Percentiles rank a stretch among this genome's conserved stretches.
Evolutionary conservation across 1,140 invertebrate genomes (phyloP).

Genomic region (Zophobas atratus): DNA sequence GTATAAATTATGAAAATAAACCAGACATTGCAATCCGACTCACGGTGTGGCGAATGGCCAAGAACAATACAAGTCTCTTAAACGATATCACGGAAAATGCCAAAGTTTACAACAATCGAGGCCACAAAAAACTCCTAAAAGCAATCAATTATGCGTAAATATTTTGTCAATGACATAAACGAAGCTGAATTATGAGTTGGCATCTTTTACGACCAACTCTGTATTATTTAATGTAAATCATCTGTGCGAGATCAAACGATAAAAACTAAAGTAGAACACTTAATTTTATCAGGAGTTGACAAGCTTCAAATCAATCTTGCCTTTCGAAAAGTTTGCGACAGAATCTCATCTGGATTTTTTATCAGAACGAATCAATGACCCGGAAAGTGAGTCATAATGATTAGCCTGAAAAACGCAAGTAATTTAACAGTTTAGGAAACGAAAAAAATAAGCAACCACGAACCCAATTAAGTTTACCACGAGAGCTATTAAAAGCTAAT

Average conservation of each 20-base stretch:
- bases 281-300: background rate
- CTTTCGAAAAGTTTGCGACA: background rate
- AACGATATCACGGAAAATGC: background rate
- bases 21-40: background rate
- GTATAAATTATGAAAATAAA: slow-evolving; percentile 5
- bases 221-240: background rate
- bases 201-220: background rate
- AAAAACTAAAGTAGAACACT: background rate
- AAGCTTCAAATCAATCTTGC: background rate
- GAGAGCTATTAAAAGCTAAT: background rate
- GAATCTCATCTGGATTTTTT: background rate
- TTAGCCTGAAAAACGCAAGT: background rate
- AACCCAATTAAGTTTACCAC: background rate
- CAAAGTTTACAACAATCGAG: background rate
- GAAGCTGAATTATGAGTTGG: background rate
- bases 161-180: background rate
- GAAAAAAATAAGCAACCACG: background rate
- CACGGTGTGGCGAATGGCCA: background rate
- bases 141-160: background rate
- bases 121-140: background rate
- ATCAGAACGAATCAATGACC: background rate
- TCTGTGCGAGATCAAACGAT: background rate
- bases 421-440: too few species aligned
- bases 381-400: background rate
- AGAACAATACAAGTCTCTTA: background rate